Evolutionary conservation across 2,113 vertebrate genomes (phyloP).

Genomic region (Anoplopoma fimbria): DNA sequence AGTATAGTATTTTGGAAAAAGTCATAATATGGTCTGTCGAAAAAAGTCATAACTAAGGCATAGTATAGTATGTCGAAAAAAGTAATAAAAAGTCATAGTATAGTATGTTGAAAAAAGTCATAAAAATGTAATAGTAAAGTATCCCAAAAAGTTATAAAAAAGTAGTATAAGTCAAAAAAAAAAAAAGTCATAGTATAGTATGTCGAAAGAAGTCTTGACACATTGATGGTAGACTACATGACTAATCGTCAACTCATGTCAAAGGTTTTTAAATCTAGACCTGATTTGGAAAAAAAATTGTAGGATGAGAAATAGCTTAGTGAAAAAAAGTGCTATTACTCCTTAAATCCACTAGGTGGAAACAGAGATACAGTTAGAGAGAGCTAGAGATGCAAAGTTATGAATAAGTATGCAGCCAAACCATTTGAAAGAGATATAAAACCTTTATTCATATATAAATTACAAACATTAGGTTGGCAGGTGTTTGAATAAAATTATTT

Average conservation of each 20-base stretch:
- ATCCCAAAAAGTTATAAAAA: too few relatives aligned
- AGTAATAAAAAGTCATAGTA: too few relatives aligned
- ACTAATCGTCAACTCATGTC: neutral
- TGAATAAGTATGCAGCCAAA: neutral
- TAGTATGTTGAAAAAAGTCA: too few relatives aligned
- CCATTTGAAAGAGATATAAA: constrained; percentile 66
- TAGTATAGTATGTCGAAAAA: too few relatives aligned
- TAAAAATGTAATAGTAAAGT: too few relatives aligned
- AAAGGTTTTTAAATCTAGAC: neutral
- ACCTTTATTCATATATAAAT: constrained; percentile 84
- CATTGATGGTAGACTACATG: neutral
- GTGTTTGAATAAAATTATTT: constrained; percentile 42
- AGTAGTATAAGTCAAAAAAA: too few relatives aligned
- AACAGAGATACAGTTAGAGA: constrained; percentile 1
- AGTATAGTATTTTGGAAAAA: too few relatives aligned
- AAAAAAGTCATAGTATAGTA: too few relatives aligned
- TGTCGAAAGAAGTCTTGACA: neutral
- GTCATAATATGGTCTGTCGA: too few relatives aligned
- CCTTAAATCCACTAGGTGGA: constrained; percentile 56
- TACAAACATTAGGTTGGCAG: constrained; percentile 74
- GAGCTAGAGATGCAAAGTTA: neutral
- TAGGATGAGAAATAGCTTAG: neutral
- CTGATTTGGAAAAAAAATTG: neutral
- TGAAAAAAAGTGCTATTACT: neutral
- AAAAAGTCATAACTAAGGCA: too few relatives aligned